Percentiles rank a stretch among this genome's conserved stretches.
Evolutionary conservation across 1,140 invertebrate species (phyloP).

Genomic region (Nasonia longicornis): DNA sequence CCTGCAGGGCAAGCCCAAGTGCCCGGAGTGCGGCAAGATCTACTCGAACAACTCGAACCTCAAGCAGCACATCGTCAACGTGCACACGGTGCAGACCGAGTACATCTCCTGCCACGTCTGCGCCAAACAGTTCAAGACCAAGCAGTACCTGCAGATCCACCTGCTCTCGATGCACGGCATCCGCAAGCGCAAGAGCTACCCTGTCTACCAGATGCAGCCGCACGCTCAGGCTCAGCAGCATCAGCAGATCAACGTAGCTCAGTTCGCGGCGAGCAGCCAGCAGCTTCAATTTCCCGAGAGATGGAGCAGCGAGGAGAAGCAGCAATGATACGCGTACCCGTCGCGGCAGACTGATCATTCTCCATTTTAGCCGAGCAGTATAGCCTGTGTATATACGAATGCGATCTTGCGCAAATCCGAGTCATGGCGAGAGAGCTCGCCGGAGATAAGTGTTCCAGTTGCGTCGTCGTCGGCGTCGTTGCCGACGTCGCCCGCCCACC

Average conservation of each 20-base stretch:
- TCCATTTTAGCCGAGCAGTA: constrained; percentile 27
- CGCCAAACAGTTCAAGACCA: constrained; percentile 77
- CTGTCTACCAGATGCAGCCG: constrained; percentile 64
- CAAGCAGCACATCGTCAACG: constrained; percentile 81
- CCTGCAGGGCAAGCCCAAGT: constrained; percentile 71
- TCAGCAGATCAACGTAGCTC: constrained; percentile 50
- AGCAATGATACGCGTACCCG: constrained; percentile 5
- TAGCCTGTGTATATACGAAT: neutral
- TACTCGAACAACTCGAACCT: constrained; percentile 78
- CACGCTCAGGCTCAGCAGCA: constrained; percentile 52
- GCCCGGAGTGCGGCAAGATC: constrained; percentile 77
- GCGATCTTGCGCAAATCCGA: constrained; percentile 19
- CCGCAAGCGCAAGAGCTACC: constrained; percentile 72
- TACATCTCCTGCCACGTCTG: constrained; percentile 76
- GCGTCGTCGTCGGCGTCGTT: neutral
- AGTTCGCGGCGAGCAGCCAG: constrained; percentile 14
- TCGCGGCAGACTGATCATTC: neutral
- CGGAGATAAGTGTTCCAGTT: constrained; percentile 20
- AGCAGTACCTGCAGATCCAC: constrained; percentile 80
- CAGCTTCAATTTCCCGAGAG: constrained; percentile 44
- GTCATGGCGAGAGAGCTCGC: constrained; percentile 1
- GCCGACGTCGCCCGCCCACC: constrained; percentile 26
- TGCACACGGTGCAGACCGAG: constrained; percentile 76
- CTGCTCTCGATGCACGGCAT: constrained; percentile 78
- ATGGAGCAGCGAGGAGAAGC: constrained; percentile 20